Evolutionary conservation across 1,140 invertebrate species (phyloP).

Genomic region (Chironomus tepperi): DNA sequence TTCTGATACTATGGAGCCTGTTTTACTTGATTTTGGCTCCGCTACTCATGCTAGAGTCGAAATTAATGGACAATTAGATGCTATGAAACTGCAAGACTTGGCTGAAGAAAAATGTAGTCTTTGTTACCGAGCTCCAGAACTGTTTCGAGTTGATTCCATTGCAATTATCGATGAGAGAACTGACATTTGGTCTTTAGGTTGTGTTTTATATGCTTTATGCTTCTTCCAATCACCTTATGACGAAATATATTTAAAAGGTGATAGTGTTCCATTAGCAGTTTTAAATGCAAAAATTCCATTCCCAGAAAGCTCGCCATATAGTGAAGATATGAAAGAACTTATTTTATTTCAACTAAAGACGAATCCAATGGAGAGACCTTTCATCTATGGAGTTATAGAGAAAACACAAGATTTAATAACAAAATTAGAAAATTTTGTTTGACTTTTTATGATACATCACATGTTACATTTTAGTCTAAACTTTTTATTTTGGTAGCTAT

Average conservation of each 20-base stretch:
- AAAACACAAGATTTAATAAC: slow-evolving; percentile 47
- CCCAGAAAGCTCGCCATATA: slow-evolving; percentile 58
- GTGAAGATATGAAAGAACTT: slow-evolving; percentile 59
- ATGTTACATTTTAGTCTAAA: neutral
- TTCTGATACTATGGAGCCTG: slow-evolving; percentile 57
- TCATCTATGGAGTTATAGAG: slow-evolving; percentile 57
- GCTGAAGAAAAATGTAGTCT: slow-evolving; percentile 80
- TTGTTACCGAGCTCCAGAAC: slow-evolving; percentile 78
- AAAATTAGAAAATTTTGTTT: slow-evolving; percentile 45
- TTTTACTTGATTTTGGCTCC: slow-evolving; percentile 81
- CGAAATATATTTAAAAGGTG: slow-evolving; percentile 72
- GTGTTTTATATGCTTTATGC: slow-evolving; percentile 74
- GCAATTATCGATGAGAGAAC: slow-evolving; percentile 73
- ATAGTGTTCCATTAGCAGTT: slow-evolving; percentile 78
- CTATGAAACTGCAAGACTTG: slow-evolving; percentile 65
- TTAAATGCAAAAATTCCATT: slow-evolving; percentile 67
- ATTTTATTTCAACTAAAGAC: slow-evolving; percentile 63
- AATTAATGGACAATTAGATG: slow-evolving; percentile 61
- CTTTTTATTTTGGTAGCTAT: neutral
- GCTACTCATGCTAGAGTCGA: slow-evolving; percentile 64
- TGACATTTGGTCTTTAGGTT: slow-evolving; percentile 85
- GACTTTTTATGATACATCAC: neutral
- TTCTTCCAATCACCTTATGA: slow-evolving; percentile 84
- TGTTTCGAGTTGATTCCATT: slow-evolving; percentile 76
- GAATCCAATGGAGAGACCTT: slow-evolving; percentile 67